phyloP scores from a whole-genome alignment of 2,888 invertebrate genomes.

The Mylabris sibirica region DNA sequence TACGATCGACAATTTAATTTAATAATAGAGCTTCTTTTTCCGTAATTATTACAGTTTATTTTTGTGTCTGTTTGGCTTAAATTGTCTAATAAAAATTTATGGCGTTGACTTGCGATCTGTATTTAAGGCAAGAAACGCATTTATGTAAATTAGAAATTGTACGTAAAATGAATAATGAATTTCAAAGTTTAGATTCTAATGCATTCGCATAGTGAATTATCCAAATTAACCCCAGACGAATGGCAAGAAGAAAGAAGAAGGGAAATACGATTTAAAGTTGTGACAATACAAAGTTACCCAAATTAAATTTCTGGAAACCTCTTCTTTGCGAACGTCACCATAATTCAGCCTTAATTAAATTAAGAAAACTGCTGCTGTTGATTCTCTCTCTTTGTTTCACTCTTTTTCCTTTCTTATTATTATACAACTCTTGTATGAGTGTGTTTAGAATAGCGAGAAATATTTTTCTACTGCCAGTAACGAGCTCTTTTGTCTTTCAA shows the following conservation, averaged over 20 bases:
- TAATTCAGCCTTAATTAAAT: conserved; percentile 52
- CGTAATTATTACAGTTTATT: not conserved
- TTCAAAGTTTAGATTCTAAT: conserved; percentile 48
- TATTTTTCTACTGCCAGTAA: conserved; percentile 54
- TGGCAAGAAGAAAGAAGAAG: conserved; percentile 42
- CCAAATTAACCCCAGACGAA: conserved; percentile 49
- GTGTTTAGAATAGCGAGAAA: conserved; percentile 44
- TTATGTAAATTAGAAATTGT: conserved; percentile 47
- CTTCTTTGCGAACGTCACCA: conserved; percentile 44
- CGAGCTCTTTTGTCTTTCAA: conserved; percentile 56
- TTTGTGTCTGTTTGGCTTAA: not conserved
- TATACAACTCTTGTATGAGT: not conserved
- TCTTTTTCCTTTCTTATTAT: not conserved
- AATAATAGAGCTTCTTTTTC: not conserved
- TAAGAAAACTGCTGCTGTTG: conserved; percentile 48
- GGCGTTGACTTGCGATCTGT: conserved; percentile 38
- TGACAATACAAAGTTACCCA: conserved; percentile 58
- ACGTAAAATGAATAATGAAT: conserved; percentile 53
- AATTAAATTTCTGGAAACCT: conserved; percentile 58
- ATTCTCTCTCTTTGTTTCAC: not conserved
- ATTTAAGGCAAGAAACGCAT: conserved; percentile 47
- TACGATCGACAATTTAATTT: conserved; percentile 11
- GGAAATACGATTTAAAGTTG: conserved; percentile 54
- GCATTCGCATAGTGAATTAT: conserved; percentile 52
- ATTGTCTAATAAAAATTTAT: conserved; percentile 43